Evolutionary conservation across 2,113 vertebrate genomes (phyloP).

Genomic region (Syngnathus floridae): DNA sequence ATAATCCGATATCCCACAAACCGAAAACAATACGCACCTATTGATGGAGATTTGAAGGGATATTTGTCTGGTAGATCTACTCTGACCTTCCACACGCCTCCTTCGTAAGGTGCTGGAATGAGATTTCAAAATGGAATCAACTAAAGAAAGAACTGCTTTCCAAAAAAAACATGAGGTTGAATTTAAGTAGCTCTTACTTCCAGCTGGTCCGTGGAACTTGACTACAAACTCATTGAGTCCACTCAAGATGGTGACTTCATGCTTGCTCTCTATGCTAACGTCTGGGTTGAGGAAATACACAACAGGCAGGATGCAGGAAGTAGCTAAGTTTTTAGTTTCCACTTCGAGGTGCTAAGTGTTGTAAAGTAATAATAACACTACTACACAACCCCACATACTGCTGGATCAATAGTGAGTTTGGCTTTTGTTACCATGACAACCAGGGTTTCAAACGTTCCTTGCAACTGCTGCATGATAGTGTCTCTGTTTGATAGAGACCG

Average conservation of each 20-base stretch:
- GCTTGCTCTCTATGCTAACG: conserved; percentile 94
- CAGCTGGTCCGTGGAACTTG: conserved; percentile 98
- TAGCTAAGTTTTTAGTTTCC: not conserved
- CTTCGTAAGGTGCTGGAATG: conserved; percentile 86
- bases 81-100: conserved; percentile 97
- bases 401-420: too few relatives aligned
- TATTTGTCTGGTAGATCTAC: conserved; percentile 99
- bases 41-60: conserved; percentile 98
- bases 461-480: too few relatives aligned
- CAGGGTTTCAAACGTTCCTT: too few relatives aligned
- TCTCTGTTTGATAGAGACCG: too few relatives aligned
- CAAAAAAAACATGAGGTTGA: not conserved
- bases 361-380: not conserved
- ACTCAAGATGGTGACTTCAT: conserved; percentile 96
- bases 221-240: conserved; percentile 99
- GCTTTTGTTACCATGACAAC: too few relatives aligned
- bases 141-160: not conserved
- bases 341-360: conserved; percentile 3
- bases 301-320: not conserved
- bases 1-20: not conserved
- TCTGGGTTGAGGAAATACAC: conserved; percentile 62
- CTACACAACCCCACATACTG: too few relatives aligned
- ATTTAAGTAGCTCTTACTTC: conserved; percentile 77
- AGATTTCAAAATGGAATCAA: not conserved
- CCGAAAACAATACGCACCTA: conserved; percentile 74